A percentile compares a stretch with the other conserved stretches of the same genome.
These are phyloP conservation scores for Litocranius walleri DNA, from an alignment of 2,113 vertebrate genomes.

Conservation along the genomic window DNA sequence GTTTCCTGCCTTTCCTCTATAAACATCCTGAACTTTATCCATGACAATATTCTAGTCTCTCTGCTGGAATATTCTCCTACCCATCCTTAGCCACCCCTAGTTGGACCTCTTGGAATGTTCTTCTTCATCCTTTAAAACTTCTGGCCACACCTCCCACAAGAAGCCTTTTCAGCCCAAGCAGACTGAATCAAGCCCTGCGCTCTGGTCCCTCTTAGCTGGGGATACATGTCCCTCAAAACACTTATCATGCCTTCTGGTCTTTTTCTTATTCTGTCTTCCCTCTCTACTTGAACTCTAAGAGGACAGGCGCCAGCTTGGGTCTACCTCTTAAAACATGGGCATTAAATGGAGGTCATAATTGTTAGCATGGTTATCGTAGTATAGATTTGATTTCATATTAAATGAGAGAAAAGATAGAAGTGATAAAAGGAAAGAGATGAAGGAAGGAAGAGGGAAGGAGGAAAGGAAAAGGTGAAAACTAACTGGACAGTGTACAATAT, in stretches of 20 bases:
- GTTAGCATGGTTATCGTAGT: not conserved
- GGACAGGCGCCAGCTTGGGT: not conserved
- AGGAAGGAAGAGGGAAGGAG: not conserved
- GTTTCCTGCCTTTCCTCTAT: not conserved
- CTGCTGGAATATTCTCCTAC: not conserved
- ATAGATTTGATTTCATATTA: not conserved
- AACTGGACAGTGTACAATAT: not conserved
- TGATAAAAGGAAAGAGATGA: not conserved
- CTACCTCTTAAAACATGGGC: not conserved
- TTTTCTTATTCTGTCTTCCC: not conserved
- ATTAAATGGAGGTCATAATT: not conserved
- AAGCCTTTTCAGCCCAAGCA: not conserved
- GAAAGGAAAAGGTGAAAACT: not conserved
- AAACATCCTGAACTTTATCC: not conserved
- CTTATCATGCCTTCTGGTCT: not conserved
- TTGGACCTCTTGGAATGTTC: not conserved
- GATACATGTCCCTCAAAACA: not conserved
- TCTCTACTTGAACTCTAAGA: not conserved
- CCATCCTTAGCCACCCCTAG: not conserved
- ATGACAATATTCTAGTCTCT: not conserved
- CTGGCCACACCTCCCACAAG: not conserved
- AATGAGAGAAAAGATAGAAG: not conserved
- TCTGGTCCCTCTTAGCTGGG: not conserved
- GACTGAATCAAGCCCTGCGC: not conserved
- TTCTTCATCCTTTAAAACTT: not conserved